A percentile compares a stretch with the other conserved stretches of the same genome.
Evolutionary conservation across 2,113 vertebrate genomes (phyloP).

Genomic region (Myotis lucifugus): DNA sequence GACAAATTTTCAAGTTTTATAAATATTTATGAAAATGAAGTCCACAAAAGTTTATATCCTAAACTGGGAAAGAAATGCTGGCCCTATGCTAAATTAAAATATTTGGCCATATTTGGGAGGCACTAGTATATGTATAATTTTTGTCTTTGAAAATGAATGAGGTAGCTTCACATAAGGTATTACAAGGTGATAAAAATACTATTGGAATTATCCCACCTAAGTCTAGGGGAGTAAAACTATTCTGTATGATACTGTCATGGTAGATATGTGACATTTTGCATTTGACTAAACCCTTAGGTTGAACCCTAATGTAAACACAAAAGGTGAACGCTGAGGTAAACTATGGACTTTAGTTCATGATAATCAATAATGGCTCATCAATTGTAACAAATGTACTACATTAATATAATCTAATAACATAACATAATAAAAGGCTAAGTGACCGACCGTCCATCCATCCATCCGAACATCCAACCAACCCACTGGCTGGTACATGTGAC

Average conservation of each 20-base stretch:
- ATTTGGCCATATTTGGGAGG: background rate
- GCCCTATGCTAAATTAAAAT: constrained; percentile 32
- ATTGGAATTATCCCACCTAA: background rate
- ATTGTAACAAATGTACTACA: background rate
- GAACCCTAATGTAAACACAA: background rate
- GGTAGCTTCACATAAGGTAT: background rate
- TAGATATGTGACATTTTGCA: background rate
- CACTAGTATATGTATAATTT: background rate
- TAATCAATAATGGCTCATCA: background rate
- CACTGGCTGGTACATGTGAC: too few species aligned
- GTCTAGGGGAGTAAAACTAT: background rate
- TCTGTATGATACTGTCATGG: background rate
- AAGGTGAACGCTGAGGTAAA: background rate
- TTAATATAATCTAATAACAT: background rate
- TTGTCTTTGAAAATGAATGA: constrained; percentile 31
- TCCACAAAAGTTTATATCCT: constrained; percentile 10
- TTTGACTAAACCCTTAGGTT: background rate
- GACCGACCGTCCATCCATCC: too few species aligned
- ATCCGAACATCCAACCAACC: too few species aligned
- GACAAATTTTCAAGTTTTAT: constrained; percentile 24
- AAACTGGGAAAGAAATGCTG: background rate
- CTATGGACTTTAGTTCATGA: background rate
- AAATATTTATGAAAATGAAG: background rate
- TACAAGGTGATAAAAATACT: background rate
- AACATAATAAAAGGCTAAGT: too few species aligned